Evolutionary conservation across 2,113 vertebrate genomes (phyloP), one percentile per base, ranked within the genome.

Genomic region (Chlorodrepanis virens): DNA sequence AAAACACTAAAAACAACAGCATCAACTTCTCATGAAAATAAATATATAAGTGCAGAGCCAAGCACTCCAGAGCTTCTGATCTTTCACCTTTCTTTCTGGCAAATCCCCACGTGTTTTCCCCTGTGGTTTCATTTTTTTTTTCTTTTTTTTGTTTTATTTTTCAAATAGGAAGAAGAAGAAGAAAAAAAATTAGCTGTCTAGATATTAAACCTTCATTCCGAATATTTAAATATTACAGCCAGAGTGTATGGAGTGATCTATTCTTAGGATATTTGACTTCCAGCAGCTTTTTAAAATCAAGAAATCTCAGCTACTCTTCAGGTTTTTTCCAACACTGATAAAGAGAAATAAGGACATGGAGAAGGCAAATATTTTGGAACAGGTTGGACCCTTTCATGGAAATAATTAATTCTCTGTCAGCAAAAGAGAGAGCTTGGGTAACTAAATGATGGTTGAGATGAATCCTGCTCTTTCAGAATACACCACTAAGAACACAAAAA

Each of bases 1-100:
- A 95, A 98, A 97, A 90, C 4, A 86, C 94, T 94, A 94, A 93
- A 96, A 98, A 95, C 54, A 95, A 68, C 60, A 87, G 22, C 84
- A 77, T 45, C 78, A 85, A 56, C 72, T 94, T 94, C 53, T 91
- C 5, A 10, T 1, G 7, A 53, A 96, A 91, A 95, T 56, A 84
- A 81, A 93, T 72, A 83, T 27, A 37, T 93, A 78, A 86, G 27
- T 14, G 12, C 24, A 67, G 45, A 47, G 47, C 31, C 44, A 60
- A 94, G 35, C 42, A 83, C 57, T 53, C 21, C 83, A 49, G 11
- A 57, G 20, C 25, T 95, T 78, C 42, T 69, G 39, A 39, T 78
- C 70, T 93, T 87, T 82, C 69, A 54, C n/a, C 31, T 91, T 69
- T 82, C 27, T 82, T 78, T 92, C 59, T 87, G 52, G 5, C 24